phyloP scores from a whole-genome alignment of 2,113 vertebrate species.

The Oxygymnocypris stewartii region DNA sequence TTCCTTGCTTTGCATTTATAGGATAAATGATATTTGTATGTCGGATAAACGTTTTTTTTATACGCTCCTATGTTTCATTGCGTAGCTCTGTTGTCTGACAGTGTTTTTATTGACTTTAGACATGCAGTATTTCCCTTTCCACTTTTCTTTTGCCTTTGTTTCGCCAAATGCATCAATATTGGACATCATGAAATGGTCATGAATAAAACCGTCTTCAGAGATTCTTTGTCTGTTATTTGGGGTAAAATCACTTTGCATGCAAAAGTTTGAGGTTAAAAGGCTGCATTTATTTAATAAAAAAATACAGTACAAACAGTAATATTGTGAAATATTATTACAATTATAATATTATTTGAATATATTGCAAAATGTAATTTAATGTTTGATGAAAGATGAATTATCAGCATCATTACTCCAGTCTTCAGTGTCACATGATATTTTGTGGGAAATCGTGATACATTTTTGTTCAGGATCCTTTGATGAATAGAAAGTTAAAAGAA shows the following conservation, averaged over 20 bases:
- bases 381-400: not conserved
- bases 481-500: too few relatives aligned
- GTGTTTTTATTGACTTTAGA: constrained; percentile 37
- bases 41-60: constrained; percentile 72
- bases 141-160: constrained; percentile 36
- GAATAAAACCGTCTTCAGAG: constrained; percentile 57
- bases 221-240: not conserved
- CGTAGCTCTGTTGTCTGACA: constrained; percentile 57
- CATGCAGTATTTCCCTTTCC: constrained; percentile 47
- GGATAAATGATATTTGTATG: constrained; percentile 75
- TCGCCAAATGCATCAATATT: constrained; percentile 46
- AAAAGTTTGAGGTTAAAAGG: not conserved
- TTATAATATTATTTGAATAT: not conserved
- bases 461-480: too few relatives aligned
- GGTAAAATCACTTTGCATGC: not conserved
- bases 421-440: not conserved
- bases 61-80: constrained; percentile 71
- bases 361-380: not conserved
- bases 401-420: not conserved
- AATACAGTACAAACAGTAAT: not conserved
- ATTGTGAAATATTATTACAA: not conserved
- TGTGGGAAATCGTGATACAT: too few relatives aligned
- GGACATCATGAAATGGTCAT: too few relatives aligned
- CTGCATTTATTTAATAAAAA: not conserved
- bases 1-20: constrained; percentile 75